These are phyloP conservation scores for Apodemia hepburni DNA, from an alignment of 2,888 invertebrate species.

Conservation along the genomic window DNA sequence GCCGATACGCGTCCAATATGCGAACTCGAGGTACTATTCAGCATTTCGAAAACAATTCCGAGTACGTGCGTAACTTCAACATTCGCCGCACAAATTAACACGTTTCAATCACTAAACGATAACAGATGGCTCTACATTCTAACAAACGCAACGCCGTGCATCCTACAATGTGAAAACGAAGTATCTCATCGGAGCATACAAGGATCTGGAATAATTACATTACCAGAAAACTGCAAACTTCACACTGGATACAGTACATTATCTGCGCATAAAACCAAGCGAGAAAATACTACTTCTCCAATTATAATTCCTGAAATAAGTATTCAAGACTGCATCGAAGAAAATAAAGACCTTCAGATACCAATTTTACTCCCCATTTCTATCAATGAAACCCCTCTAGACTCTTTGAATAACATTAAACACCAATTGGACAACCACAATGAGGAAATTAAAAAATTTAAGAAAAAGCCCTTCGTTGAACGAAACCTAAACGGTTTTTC, in stretches of 20 bases:
- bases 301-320: constrained; percentile 31
- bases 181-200: constrained; percentile 26
- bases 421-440: constrained; percentile 25
- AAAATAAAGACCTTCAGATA: constrained; percentile 11
- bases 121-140: constrained; percentile 33
- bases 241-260: constrained; percentile 33
- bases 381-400: constrained; percentile 30
- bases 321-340: constrained; percentile 29
- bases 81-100: constrained; percentile 34
- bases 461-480: neutral
- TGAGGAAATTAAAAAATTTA: neutral
- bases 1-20: constrained; percentile 29
- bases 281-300: constrained; percentile 31
- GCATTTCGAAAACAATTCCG: constrained; percentile 23
- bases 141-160: constrained; percentile 23
- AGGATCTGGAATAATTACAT: constrained; percentile 28
- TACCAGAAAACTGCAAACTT: constrained; percentile 29
- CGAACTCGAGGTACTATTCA: constrained; percentile 29
- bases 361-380: constrained; percentile 26
- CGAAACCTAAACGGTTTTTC: neutral
- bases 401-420: constrained; percentile 27
- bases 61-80: constrained; percentile 30
- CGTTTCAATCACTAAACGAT: constrained; percentile 28
- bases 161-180: constrained; percentile 30
- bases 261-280: constrained; percentile 24